phyloP scores from a whole-genome alignment of 2,113 vertebrate genomes.

The Scomber japonicus region DNA sequence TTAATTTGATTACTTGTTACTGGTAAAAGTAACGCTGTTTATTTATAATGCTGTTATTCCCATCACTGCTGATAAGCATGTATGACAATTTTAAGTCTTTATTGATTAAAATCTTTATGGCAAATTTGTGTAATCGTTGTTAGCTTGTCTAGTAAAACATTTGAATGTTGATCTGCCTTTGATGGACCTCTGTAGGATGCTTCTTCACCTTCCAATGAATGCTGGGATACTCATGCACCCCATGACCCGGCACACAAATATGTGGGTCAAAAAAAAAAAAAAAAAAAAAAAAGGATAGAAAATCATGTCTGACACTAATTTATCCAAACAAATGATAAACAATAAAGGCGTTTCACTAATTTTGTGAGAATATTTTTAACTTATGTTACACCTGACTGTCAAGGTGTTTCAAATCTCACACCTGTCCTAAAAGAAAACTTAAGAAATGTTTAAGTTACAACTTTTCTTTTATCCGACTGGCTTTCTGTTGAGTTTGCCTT shows the following conservation, averaged over 20 bases:
- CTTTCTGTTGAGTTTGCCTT: conserved; percentile 25
- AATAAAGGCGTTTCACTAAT: background rate
- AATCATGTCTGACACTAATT: background rate
- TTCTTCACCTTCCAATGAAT: background rate
- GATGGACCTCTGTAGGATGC: background rate
- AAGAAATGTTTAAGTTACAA: conserved; percentile 2
- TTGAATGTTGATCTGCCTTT: background rate
- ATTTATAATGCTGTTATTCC: too few relatives aligned
- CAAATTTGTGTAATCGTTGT: background rate
- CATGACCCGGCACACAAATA: background rate
- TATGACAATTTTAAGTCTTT: background rate
- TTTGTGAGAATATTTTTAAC: background rate
- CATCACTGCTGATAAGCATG: background rate
- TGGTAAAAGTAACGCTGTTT: too few relatives aligned
- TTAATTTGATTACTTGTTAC: too few relatives aligned
- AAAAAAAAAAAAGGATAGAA: too few relatives aligned
- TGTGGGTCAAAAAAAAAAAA: background rate
- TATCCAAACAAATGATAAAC: background rate
- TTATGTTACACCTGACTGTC: background rate
- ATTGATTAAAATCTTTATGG: background rate
- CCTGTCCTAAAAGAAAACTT: background rate
- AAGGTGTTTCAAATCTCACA: background rate
- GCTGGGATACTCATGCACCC: background rate
- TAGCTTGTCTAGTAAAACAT: conserved; percentile 11
- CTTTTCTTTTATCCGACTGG: conserved; percentile 22